Percentiles rank a stretch among this genome's conserved stretches.
Evolutionary conservation across 2,888 invertebrate species (phyloP).

Genomic region (Drosophila kambysellisi): DNA sequence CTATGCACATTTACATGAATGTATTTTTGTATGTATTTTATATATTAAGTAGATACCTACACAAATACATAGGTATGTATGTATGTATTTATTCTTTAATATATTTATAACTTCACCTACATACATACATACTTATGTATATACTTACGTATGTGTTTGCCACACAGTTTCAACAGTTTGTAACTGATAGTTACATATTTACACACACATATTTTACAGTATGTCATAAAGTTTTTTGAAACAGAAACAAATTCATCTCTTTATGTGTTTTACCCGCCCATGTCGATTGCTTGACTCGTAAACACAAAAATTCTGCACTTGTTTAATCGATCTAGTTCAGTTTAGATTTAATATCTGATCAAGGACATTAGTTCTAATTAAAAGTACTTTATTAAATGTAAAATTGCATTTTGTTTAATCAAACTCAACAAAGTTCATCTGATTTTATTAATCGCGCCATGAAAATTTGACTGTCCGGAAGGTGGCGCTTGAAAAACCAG

Average conservation of each 20-base stretch:
- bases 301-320: background rate
- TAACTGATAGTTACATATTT: constrained; percentile 1
- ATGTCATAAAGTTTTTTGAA: background rate
- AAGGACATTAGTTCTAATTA: background rate
- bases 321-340: background rate
- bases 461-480: background rate
- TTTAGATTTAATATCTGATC: background rate
- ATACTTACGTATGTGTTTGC: background rate
- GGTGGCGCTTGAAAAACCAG: background rate
- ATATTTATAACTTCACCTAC: no score
- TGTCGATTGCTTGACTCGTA: background rate
- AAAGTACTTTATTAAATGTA: background rate
- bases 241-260: background rate
- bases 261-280: background rate
- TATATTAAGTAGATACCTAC: no score
- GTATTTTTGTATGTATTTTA: constrained; percentile 1
- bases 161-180: constrained; percentile 5
- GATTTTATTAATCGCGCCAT: background rate
- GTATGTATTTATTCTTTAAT: no score
- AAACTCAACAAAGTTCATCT: background rate
- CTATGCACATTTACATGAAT: constrained; percentile 23
- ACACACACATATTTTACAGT: background rate
- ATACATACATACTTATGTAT: background rate
- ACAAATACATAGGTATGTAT: no score
- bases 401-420: background rate